phyloP scores from a whole-genome alignment of 53 echinoderm and acorn worm genomes.

The Holothuria scabra region DNA sequence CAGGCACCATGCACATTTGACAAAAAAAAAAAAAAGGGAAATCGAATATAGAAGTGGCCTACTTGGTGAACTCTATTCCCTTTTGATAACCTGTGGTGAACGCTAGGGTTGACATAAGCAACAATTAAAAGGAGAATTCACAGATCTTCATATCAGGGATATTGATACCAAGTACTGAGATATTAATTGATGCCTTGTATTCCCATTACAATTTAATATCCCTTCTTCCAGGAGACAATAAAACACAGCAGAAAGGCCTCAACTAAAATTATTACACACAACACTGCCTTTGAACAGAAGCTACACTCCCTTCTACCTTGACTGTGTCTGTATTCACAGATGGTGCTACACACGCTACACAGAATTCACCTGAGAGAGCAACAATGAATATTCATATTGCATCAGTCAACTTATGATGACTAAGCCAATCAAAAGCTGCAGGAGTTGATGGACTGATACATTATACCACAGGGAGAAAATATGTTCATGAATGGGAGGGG shows the following conservation, averaged over 20 bases:
- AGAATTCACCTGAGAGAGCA: constrained; percentile 1
- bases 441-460: constrained; percentile 37
- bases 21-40: no score
- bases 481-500: constrained; percentile 32
- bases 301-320: neutral
- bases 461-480: constrained; percentile 22
- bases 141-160: no score
- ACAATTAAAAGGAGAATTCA: no score
- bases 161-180: no score
- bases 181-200: no score
- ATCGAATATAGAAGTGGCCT: no score
- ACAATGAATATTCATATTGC: constrained; percentile 27
- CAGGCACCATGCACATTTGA: neutral
- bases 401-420: constrained; percentile 6
- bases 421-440: constrained; percentile 30
- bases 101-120: no score
- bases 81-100: no score
- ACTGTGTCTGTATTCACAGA: constrained; percentile 9
- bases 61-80: no score
- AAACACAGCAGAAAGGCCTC: constrained; percentile 20
- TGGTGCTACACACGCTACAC: no score
- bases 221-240: constrained; percentile 2
- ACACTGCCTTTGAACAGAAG: constrained; percentile 13
- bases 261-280: constrained; percentile 2
- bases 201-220: no score